Evolutionary conservation across 2,888 invertebrate genomes (phyloP), one percentile per base, ranked within the genome.

Genomic region (Drosophila mimetica): DNA sequence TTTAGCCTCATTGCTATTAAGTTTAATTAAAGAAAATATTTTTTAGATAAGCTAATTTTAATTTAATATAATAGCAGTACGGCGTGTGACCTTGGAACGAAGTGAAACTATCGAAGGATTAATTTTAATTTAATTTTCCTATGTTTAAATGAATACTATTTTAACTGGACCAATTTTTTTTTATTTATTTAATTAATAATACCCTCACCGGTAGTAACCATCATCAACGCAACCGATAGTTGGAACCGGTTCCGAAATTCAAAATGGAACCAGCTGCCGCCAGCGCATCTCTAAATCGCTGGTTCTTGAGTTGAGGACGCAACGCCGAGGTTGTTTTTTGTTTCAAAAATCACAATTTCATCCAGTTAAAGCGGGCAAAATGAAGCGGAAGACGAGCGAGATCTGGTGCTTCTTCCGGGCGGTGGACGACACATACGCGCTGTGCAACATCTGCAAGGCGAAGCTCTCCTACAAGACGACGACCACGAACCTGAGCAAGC

Each of bases 401-500:
- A 86, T 82, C 20, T 82, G 82, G 82, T 71, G 66, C 34, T 80
- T 82, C 30, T 82, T 82, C 51, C 64, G 80, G 5, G 86, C 82
- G 5, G 73, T 82, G 9, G 82, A 82, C 9, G 82, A 82, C 41
- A 82, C 86, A 7, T 82, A 59, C 48, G 82, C 82, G 1, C 41
- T 86, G 3, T 82, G 82, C 54, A 82, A 86, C 37, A 83, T 82
- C 25, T 82, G 82, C 64, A 76, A 82, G 8, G 82, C 82, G 0
- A 82, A 82, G 48, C 46, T 82, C 1, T 86, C 86, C 1, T 82
- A 80, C 41, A 82, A 86, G 64, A 82, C 82, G 2, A 82, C 82
- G 5, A 82, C 82, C 22, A 83, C 86, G 3, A 82, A 82, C 46
- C 46, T 82, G 36, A 82, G 86, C 48, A 82, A 82, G 46, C 82